phyloP scores from a whole-genome alignment of 1,140 invertebrate species.

The Lordiphosa mommai region DNA sequence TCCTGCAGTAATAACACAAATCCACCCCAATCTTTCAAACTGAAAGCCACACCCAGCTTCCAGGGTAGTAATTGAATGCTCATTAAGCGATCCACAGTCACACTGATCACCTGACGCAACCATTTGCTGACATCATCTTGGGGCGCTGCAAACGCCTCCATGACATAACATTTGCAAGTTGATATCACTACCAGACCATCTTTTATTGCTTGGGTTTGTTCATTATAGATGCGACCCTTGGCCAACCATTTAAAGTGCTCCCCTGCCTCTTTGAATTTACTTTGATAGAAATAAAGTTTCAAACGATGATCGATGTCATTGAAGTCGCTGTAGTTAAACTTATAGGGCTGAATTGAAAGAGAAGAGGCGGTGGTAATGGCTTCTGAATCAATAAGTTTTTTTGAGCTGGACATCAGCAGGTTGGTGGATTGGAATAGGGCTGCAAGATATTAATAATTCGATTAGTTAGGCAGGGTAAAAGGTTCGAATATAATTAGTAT shows the following conservation, averaged over 20 bases:
- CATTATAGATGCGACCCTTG: conserved; percentile 80
- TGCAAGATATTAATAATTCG: too few relatives aligned
- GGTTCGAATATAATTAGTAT: too few relatives aligned
- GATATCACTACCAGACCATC: conserved; percentile 82
- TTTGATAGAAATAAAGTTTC: conserved; percentile 82
- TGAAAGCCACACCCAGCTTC: conserved; percentile 65
- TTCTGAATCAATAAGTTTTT: conserved; percentile 55
- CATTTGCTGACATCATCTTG: conserved; percentile 79
- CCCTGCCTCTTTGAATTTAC: conserved; percentile 81
- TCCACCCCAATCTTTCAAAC: conserved; percentile 45
- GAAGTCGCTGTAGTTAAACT: conserved; percentile 83
- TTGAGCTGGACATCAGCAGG: conserved; percentile 67
- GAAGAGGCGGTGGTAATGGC: neutral
- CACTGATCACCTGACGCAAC: conserved; percentile 51
- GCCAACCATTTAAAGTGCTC: conserved; percentile 82
- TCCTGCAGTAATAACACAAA: conserved; percentile 69
- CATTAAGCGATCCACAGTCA: conserved; percentile 50
- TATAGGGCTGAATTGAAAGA: conserved; percentile 54
- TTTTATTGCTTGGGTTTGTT: conserved; percentile 53
- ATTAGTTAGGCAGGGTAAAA: too few relatives aligned
- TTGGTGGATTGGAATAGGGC: conserved; percentile 76
- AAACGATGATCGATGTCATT: conserved; percentile 82
- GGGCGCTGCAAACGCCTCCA: conserved; percentile 80
- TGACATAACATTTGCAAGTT: conserved; percentile 81
- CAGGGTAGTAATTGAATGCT: conserved; percentile 59